These are phyloP conservation scores for Carlito syrichta DNA, from an alignment of 2,113 vertebrate species.

Conservation along the genomic window DNA sequence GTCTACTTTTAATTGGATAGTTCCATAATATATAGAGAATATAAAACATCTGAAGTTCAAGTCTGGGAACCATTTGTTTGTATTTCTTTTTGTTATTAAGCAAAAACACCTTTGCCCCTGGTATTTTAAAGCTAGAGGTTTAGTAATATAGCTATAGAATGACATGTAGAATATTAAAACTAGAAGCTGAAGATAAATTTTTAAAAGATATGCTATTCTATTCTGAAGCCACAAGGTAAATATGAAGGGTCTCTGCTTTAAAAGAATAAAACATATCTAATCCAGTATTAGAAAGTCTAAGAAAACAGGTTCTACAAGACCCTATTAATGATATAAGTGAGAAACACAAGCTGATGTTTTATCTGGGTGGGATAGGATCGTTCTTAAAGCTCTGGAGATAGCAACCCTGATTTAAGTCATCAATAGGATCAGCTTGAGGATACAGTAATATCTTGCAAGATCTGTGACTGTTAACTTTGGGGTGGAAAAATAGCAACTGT, in stretches of 20 bases:
- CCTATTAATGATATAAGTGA: not conserved
- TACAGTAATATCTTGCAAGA: not conserved
- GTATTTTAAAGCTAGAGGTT: not conserved
- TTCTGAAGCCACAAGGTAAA: not conserved
- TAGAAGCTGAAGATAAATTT: not conserved
- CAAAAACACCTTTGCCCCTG: not conserved
- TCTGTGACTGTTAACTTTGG: not conserved
- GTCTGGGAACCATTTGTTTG: not conserved
- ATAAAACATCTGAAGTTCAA: not conserved
- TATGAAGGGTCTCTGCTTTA: not conserved
- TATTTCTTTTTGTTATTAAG: not conserved
- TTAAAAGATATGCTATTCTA: not conserved
- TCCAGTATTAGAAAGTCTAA: not conserved
- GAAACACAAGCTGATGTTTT: not conserved
- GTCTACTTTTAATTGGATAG: not conserved
- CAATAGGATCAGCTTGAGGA: not conserved
- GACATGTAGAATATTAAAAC: not conserved
- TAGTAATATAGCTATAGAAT: not conserved
- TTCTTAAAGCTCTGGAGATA: not conserved
- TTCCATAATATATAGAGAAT: not conserved
- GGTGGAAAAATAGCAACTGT: constrained; percentile 6
- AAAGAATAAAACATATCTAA: not conserved
- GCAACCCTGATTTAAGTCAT: not conserved
- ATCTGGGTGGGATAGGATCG: not conserved
- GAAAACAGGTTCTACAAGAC: not conserved